These are phyloP conservation scores for Temnothorax ravouxi DNA, from an alignment of 2,888 invertebrate genomes.

Conservation along the genomic window DNA sequence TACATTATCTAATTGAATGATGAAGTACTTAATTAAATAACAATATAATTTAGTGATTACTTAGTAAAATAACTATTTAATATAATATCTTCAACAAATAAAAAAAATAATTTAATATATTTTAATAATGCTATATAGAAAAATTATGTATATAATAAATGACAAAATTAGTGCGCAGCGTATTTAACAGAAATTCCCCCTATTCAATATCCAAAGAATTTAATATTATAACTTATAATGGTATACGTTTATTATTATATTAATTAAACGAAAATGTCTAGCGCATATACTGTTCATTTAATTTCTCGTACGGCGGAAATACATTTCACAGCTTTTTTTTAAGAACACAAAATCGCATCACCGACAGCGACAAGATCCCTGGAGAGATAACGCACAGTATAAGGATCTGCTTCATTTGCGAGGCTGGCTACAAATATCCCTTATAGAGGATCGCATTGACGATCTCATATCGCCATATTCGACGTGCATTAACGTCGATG, in stretches of 20 bases:
- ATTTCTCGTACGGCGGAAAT: not conserved
- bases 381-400: slow-evolving; percentile 62
- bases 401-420: slow-evolving; percentile 64
- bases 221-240: not conserved
- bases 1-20: not conserved
- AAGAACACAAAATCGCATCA: slow-evolving; percentile 67
- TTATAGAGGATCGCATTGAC: slow-evolving; percentile 50
- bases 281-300: not conserved
- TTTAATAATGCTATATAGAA: not conserved
- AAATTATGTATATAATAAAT: not conserved
- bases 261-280: not conserved
- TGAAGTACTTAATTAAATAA: not conserved
- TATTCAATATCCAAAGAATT: not conserved
- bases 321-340: not conserved
- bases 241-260: not conserved
- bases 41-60: not conserved
- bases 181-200: slow-evolving; percentile 11
- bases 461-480: slow-evolving; percentile 37
- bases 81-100: not conserved
- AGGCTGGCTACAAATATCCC: slow-evolving; percentile 28
- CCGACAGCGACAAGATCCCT: slow-evolving; percentile 80
- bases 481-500: slow-evolving; percentile 68
- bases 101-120: not conserved
- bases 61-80: not conserved
- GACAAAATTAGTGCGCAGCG: not conserved